Evolutionary conservation across 2,888 invertebrate genomes (phyloP).

Genomic region (Drosophila emarginata): DNA sequence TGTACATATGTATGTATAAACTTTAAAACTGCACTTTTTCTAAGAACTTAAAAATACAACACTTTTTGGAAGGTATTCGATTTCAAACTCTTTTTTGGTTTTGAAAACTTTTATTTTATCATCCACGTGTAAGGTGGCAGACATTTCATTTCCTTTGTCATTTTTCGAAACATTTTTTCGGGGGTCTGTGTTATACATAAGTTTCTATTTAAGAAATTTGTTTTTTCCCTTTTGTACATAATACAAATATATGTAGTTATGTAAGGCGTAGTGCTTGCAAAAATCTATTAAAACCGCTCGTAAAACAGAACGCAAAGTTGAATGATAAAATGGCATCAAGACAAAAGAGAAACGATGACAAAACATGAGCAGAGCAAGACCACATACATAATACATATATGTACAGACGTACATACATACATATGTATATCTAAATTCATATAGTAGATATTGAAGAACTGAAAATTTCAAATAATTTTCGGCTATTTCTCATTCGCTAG

Average conservation of each 20-base stretch:
- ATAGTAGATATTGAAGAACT: conserved; percentile 46
- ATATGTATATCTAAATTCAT: conserved; percentile 32
- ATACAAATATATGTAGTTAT: conserved; percentile 23
- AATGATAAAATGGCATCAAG: conserved; percentile 60
- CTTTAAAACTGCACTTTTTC: not conserved
- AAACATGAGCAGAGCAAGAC: conserved; percentile 43
- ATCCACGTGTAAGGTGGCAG: not conserved
- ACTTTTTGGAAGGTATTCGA: not conserved
- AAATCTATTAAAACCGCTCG: conserved; percentile 35
- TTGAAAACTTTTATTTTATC: not conserved
- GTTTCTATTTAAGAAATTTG: conserved; percentile 4
- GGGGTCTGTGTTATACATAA: not conserved
- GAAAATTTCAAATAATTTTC: conserved; percentile 58
- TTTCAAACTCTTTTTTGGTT: not conserved
- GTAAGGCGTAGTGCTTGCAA: conserved; percentile 13
- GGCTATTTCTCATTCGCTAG: conserved; percentile 39
- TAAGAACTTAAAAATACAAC: not conserved
- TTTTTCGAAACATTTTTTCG: not conserved
- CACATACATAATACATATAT: conserved; percentile 19
- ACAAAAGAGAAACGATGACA: conserved; percentile 58
- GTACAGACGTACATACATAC: conserved; percentile 32
- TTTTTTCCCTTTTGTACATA: conserved; percentile 23
- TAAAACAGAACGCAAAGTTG: conserved; percentile 37
- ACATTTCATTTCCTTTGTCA: conserved; percentile 1
- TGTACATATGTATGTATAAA: not conserved